These are phyloP conservation scores for Beaufortia kweichowensis DNA, from an alignment of 2,113 vertebrate species.

Conservation along the genomic window DNA sequence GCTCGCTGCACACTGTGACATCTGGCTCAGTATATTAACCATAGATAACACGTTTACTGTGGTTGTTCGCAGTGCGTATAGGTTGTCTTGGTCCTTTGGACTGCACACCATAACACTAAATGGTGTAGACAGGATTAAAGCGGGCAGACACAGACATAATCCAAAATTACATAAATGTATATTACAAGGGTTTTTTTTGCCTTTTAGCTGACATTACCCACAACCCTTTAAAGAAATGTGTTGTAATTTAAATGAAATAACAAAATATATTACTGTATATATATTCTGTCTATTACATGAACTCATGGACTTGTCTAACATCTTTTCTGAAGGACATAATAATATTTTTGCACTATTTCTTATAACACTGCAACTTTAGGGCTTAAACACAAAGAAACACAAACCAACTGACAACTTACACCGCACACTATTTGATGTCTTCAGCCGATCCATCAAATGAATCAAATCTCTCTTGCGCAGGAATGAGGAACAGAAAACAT, in stretches of 20 bases:
- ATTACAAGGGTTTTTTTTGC: not conserved
- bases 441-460: constrained; percentile 62
- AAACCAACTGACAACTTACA: constrained; percentile 7
- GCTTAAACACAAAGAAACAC: constrained; percentile 24
- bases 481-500: constrained; percentile 51
- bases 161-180: not conserved
- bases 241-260: too few relatives aligned
- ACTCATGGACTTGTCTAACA: not conserved
- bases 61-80: not conserved
- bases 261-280: too few relatives aligned
- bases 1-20: not conserved
- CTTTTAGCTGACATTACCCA: not conserved
- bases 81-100: constrained; percentile 5
- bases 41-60: constrained; percentile 2
- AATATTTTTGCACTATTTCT: constrained; percentile 60
- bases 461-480: constrained; percentile 51
- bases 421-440: constrained; percentile 46
- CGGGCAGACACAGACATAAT: not conserved
- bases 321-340: constrained; percentile 46
- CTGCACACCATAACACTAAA: not conserved
- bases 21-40: constrained; percentile 17
- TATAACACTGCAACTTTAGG: not conserved
- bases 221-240: too few relatives aligned
- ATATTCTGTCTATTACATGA: not conserved
- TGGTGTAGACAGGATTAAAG: not conserved